Base-by-base conservation (phyloP, 2,797 vertebrate genomes). In the Onychomys torridus region DNA sequence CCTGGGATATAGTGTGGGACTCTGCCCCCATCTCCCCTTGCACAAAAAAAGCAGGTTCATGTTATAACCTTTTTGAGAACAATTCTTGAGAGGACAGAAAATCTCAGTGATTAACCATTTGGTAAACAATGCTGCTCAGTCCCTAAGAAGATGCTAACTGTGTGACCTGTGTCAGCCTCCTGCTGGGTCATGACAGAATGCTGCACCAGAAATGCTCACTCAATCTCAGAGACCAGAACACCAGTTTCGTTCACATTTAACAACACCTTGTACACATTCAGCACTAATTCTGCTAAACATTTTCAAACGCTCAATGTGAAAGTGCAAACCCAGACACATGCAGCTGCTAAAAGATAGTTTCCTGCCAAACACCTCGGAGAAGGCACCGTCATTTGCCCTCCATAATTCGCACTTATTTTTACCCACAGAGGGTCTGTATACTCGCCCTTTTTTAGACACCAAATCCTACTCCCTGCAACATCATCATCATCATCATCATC, bases 251-350 rank as follows among this genome's bases (percentile, higher is more conserved):
- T 95, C 55, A 52, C 86, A 88, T 69, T 90, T 63, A 96, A 75
- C 43, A 94, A 87, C 32, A 92, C 75, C 59, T 89, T 89, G 19
- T 40, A 87, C 65, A 90, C 27, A 79, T 32, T 89, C 43, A 52
- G 59, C 87, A 81, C 27, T 81, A 89, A 94, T 91, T 92, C 69
- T 81, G 19, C 57, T 91, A 90, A 97, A 94, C 93, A 94, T 91
- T 96, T 96, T 95, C 43, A 96, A 95, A 83, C 71, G 95, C 57
- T 32, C 61, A 55, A 61, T 23, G 75, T 49, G 67, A 55, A 95
- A 92, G 46, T 52, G 12, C 79, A 95, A 93, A 89, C 57, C 2
- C 73, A 95, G 88, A 89, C 82, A 65, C 49, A 49, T 21, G 16
- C 0, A 1, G 29, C 49, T 88, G 59, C 93, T 63, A 77, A 96